Base-by-base conservation (phyloP, 2,797 vertebrate genomes). In the Sebastes trivittatus region DNA sequence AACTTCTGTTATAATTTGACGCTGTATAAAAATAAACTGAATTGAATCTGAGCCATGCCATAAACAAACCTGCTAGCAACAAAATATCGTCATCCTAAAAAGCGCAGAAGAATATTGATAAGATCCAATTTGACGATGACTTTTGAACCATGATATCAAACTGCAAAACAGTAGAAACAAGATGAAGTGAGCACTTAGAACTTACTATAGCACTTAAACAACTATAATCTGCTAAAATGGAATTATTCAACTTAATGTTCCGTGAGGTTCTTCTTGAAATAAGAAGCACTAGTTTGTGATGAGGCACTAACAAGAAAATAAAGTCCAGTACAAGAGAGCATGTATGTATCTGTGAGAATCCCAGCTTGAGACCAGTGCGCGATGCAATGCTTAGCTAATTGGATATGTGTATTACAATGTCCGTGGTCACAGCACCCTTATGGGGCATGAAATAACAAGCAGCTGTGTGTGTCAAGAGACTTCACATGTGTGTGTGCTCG, bases 361-460 rank as follows among this genome's bases (percentile, higher is more conserved):
- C 88, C 82, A 87, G 90, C 84, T 86, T 73, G 88, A 94, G 84
- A 86, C 82, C 83, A 81, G 82, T 83, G 81, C 32, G 87, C 71
- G 42, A 87, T 87, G 80, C 90, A 87, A 91, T 92, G 90, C 93
- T 93, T 87, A 87, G 92, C 94, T 94, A 95, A 96, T 96, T 95
- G 93, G 95, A 94, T 93, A 90, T 95, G 94, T 94, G 94, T 94
- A 96, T 95, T 95, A 94, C 89, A 94, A 92, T 90, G 91, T 93
- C 88, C 73, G 91, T 92, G 94, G 95, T 94, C 92, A 92, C 94
- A 93, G 91, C 87, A 90, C 90, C 94, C 94, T 94, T 94, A 96
- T 94, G 93, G 94, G 89, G 89, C 94, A 95, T 94, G 93, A 96
- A 95, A 96, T 95, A 96, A 96, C 94, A 94, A 95, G 94, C 95